Base-by-base conservation (phyloP, 1,140 invertebrate species). In the Heliconius himera region DNA sequence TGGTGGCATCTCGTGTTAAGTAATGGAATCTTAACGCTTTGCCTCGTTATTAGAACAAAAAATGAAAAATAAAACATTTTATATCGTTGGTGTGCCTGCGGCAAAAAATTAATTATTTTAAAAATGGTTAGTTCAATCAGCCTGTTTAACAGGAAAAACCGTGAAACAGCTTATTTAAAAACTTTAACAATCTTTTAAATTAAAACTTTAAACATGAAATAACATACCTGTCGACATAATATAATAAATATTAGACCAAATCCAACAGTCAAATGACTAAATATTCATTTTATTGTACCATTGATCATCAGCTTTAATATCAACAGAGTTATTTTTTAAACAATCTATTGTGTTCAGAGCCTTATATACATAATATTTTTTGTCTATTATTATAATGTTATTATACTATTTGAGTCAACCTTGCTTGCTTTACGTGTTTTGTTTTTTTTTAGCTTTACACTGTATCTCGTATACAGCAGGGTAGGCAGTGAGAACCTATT, bases 171-270 rank as follows among this genome's bases (percentile, higher is more conserved):
- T 46, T 46, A 46, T 46, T 41, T 46, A 46, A 46, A 16, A 46
- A 46, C 41, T 46, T 16, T 46, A 46, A 46, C 11, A 16, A 46
- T 46, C 41, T 46, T 41, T 41, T 22, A 0, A 8, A 20, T 22
- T n/a, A 54, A 54, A 70, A 9, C 1, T 70, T 22, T 38, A 36
- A 66, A 60, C 26, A 38, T 6, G 22, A 60, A 36, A 5, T 13
- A 26, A 75, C 74, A 18, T 75, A 75, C 74, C 74, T 75, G 51
- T 41, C 16, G 60, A 75, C 74, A 60, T 54, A 66, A n/a, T 75
- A 72, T 72, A 72, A 72, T 2, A 13, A 38, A 72, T 20, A 38
- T 38, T 16, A 20, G 38, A n/a, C 70, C 13, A 41, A n/a, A 72
- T 20, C 8, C 33, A 38, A 26, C 70, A 29, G 29, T 20, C 20